A percentile compares a stretch with the other conserved stretches of the same genome.
Evolutionary conservation across 2,113 vertebrate genomes (phyloP).

Genomic region (Ammodytes marinus): DNA sequence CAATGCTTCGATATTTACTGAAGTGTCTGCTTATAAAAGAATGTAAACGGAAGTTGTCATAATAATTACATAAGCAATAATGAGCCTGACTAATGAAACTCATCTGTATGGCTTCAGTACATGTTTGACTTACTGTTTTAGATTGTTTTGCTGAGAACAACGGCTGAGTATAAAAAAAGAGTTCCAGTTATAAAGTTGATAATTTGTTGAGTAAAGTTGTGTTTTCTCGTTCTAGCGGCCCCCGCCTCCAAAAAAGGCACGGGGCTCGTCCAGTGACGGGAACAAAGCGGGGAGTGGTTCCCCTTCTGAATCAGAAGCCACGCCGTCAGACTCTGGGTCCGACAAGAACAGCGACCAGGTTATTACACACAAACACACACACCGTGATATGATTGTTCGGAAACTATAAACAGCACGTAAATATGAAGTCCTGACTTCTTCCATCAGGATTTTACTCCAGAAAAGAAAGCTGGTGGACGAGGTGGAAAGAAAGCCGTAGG

Average conservation of each 20-base stretch:
- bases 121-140: not conserved
- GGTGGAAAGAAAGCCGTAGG: constrained; percentile 86
- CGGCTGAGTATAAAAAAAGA: not conserved
- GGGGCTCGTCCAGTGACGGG: constrained; percentile 91
- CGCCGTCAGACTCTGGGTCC: constrained; percentile 91
- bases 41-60: constrained; percentile 7
- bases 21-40: not conserved
- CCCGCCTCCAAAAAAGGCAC: constrained; percentile 86
- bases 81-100: not conserved
- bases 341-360: constrained; percentile 98
- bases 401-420: not conserved
- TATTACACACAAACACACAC: not conserved
- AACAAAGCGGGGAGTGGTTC: constrained; percentile 90
- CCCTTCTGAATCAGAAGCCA: constrained; percentile 91
- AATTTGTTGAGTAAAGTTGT: not conserved
- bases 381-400: not conserved
- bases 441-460: constrained; percentile 93
- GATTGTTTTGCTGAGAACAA: not conserved
- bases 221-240: constrained; percentile 46
- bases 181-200: not conserved
- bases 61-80: not conserved
- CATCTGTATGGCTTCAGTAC: not conserved
- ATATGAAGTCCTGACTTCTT: not conserved
- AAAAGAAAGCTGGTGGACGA: constrained; percentile 89
- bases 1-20: not conserved